Base-by-base conservation (phyloP, 1,140 invertebrate genomes). In the Magallana ariakensis region DNA sequence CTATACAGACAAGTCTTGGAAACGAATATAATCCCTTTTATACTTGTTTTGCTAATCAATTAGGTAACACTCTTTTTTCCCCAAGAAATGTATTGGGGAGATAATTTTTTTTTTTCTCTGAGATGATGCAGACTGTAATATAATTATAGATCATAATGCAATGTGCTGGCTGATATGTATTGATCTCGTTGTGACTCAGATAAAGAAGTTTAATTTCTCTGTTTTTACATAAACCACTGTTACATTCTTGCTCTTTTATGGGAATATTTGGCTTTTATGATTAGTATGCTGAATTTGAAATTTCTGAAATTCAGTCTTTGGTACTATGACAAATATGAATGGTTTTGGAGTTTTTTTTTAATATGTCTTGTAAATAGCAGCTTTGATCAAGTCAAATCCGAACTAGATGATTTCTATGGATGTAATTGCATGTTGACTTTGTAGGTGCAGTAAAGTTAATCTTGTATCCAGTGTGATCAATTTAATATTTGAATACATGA, bases 161-260 rank as follows among this genome's bases (percentile, higher is more conserved):
- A 33, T 26, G 66, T 75, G 66, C 13, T 75, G 66, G 22, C 33
- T 75, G 22, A 75, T 46, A 46, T 75, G 9, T 75, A 75, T 75
- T 33, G 66, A 75, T 75, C 66, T 75, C 19, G 33, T 19, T 70
- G 19, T 75, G 66, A 75, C 9, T 75, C 66, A 75, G 66, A 75
- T 75, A 75, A 75, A 33, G 66, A 75, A 75, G 26, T 75, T 75
- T 75, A 75, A 75, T 75, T 75, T 26, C 66, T 75, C 66, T 75
- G 19, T 75, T 70, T 75, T 75, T 75, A 19, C 66, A 75, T 75
- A 75, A 75, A 75, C 22, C 22, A 75, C 22, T 75, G 22, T 75
- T 75, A 75, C 7, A 26, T 8, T 75, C 66, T 75, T 75, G 66
- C 33, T 75, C 66, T 75, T 75, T 75, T 75, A 75, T 75, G 33